Evolutionary conservation across 2,113 vertebrate species (phyloP).

Genomic region (Falcunculus frontatus): DNA sequence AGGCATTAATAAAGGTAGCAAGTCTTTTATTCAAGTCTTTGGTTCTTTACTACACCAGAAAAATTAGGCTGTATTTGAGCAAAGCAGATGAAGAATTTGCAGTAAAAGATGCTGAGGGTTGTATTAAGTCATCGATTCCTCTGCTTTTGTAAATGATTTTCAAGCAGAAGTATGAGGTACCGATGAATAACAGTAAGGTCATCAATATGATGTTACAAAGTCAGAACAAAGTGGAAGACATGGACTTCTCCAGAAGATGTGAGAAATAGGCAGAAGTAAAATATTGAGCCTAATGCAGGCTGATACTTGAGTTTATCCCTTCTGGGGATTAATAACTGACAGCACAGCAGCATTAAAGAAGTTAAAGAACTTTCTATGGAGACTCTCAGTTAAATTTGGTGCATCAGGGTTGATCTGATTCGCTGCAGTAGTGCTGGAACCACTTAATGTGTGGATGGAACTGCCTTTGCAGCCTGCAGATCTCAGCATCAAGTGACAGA

Average conservation of each 20-base stretch:
- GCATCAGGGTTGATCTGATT: not conserved
- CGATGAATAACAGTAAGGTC: not conserved
- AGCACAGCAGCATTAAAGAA: not conserved
- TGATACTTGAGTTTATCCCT: not conserved
- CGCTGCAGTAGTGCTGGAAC: not conserved
- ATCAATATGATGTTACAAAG: not conserved
- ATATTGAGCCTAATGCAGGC: not conserved
- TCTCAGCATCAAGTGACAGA: not conserved
- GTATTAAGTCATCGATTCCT: not conserved
- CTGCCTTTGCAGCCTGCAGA: not conserved
- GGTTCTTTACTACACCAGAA: not conserved
- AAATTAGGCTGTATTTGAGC: not conserved
- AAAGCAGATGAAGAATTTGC: not conserved
- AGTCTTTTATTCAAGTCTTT: not conserved
- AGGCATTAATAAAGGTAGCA: not conserved
- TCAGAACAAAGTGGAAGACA: not conserved
- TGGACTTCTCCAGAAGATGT: not conserved
- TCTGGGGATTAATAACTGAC: not conserved
- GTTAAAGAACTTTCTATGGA: not conserved
- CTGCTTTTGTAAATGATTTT: not conserved
- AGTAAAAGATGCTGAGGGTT: not conserved
- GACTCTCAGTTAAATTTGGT: not conserved
- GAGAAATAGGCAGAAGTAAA: not conserved
- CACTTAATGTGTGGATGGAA: not conserved
- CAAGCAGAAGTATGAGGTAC: not conserved